Evolutionary conservation across 2,888 invertebrate species (phyloP).

Genomic region (Microdon myrmicae): DNA sequence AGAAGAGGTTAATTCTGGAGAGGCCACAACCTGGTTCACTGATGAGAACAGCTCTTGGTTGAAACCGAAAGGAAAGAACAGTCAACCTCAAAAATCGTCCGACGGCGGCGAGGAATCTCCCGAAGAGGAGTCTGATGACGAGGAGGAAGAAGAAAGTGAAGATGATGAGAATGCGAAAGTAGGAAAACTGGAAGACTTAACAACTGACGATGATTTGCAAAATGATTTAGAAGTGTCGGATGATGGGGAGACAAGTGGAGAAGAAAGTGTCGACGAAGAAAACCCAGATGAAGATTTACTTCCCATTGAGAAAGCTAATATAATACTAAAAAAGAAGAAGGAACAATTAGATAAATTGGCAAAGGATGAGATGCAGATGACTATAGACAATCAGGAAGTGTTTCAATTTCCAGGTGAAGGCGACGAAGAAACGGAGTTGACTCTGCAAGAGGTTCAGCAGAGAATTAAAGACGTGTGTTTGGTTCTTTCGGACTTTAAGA

Average conservation of each 20-base stretch:
- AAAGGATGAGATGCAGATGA: slow-evolving; percentile 84
- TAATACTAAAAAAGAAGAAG: slow-evolving; percentile 79
- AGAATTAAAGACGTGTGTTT: slow-evolving; percentile 86
- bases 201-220: slow-evolving; percentile 67
- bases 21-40: slow-evolving; percentile 69
- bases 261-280: slow-evolving; percentile 59
- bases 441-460: slow-evolving; percentile 86
- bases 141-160: slow-evolving; percentile 56
- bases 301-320: slow-evolving; percentile 87
- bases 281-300: slow-evolving; percentile 75
- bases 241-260: slow-evolving; percentile 64
- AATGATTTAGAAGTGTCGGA: slow-evolving; percentile 65
- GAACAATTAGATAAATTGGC: slow-evolving; percentile 77
- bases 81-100: slow-evolving; percentile 58
- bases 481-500: slow-evolving; percentile 83
- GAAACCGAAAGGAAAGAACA: slow-evolving; percentile 69
- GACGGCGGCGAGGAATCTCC: slow-evolving; percentile 55
- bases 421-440: slow-evolving; percentile 77
- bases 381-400: slow-evolving; percentile 78
- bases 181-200: slow-evolving; percentile 61
- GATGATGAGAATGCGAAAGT: slow-evolving; percentile 58
- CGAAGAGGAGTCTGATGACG: slow-evolving; percentile 56
- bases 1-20: slow-evolving; percentile 48
- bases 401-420: slow-evolving; percentile 82
- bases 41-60: slow-evolving; percentile 80